Conservation (phyloP, 1,140 invertebrate genomes). For the Oncopodura yosiiana region DNA sequence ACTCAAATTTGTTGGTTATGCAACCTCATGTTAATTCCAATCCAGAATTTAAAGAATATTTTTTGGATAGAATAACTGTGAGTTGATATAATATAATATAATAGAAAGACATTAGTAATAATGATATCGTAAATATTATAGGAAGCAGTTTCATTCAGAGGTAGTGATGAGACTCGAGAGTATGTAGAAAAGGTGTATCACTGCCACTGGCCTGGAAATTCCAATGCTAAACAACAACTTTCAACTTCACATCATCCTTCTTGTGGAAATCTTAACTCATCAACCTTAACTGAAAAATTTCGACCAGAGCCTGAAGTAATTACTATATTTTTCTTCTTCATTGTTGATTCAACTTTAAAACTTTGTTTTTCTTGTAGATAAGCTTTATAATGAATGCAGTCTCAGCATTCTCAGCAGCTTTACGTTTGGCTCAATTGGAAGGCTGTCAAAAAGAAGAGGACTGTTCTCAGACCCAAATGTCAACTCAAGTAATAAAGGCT, state of each 20-base stretch:
- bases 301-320: slow-evolving; percentile 34
- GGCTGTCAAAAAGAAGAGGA: slow-evolving; percentile 28
- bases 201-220: slow-evolving; percentile 30
- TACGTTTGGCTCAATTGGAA: slow-evolving; percentile 35
- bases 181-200: slow-evolving; percentile 30
- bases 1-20: slow-evolving; percentile 29
- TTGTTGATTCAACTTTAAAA: not conserved
- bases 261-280: slow-evolving; percentile 26
- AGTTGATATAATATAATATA: not conserved
- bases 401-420: slow-evolving; percentile 38
- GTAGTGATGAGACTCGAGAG: slow-evolving; percentile 24
- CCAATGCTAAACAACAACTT: slow-evolving; percentile 3
- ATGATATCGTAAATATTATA: slow-evolving; percentile 5
- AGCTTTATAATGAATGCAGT: slow-evolving; percentile 38
- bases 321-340: not conserved
- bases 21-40: slow-evolving; percentile 28
- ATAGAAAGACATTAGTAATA: not conserved
- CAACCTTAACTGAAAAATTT: slow-evolving; percentile 26
- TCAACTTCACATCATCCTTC: slow-evolving; percentile 7
- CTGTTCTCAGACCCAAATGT: slow-evolving; percentile 20
- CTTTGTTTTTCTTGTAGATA: slow-evolving; percentile 25
- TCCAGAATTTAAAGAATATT: slow-evolving; percentile 27
- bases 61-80: slow-evolving; percentile 27
- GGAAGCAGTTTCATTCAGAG: slow-evolving; percentile 14
- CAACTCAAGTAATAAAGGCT: slow-evolving; percentile 22